These are phyloP conservation scores for Porites australiensis DNA, from an alignment of 64 coral and sea anemone genomes.

Conservation along the genomic window DNA sequence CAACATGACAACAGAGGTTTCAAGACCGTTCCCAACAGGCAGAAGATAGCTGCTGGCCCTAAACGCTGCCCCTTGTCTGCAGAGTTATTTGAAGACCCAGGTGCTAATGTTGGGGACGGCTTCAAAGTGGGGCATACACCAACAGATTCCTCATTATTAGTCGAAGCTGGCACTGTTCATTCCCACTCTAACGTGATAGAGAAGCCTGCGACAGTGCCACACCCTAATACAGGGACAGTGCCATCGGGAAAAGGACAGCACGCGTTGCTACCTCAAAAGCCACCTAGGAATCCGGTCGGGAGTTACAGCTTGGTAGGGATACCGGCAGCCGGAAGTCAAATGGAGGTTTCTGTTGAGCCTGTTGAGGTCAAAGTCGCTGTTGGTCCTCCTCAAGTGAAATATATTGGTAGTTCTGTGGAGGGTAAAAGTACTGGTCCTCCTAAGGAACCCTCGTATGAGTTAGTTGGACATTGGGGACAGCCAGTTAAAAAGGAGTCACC, in stretches of 20 bases:
- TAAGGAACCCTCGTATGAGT: neutral
- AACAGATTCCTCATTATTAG: neutral
- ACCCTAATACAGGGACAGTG: neutral
- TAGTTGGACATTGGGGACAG: neutral
- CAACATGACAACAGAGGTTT: neutral
- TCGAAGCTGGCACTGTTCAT: neutral
- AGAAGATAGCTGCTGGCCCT: neutral
- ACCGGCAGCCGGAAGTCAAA: neutral
- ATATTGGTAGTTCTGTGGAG: neutral
- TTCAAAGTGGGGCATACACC: neutral
- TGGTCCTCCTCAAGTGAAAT: neutral
- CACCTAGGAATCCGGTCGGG: neutral
- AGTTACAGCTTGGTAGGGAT: slow-evolving; percentile 26
- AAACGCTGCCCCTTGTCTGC: neutral
- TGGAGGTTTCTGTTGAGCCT: neutral
- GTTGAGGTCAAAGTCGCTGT: neutral
- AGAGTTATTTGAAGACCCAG: neutral
- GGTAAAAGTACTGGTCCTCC: neutral
- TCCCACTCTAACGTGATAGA: neutral
- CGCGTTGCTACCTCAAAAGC: neutral
- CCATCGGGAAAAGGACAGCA: neutral
- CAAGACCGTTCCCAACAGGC: neutral
- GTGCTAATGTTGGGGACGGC: neutral
- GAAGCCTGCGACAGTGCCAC: neutral
- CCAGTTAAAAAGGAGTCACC: neutral